phyloP scores from a whole-genome alignment of 1,140 invertebrate species.

The Euura saliciscinereae region DNA sequence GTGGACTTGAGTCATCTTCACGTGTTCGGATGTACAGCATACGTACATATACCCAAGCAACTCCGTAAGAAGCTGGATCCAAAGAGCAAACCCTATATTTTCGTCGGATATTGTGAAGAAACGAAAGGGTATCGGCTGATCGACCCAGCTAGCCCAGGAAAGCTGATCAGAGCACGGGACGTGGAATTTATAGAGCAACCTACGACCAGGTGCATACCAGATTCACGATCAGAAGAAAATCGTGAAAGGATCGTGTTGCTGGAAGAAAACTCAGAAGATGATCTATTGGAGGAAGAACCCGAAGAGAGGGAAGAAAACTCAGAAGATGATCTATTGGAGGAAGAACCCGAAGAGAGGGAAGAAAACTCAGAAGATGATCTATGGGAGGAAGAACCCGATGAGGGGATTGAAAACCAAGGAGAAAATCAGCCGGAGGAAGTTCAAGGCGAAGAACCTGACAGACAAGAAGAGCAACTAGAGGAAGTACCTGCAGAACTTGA shows the following conservation, averaged over 20 bases:
- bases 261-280: too few species aligned
- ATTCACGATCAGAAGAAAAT: too few species aligned
- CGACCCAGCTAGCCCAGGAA: neutral
- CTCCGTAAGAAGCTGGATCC: conserved; percentile 19
- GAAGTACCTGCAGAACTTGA: too few species aligned
- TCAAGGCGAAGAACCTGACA: neutral
- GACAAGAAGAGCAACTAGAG: too few species aligned
- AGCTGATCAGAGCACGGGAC: too few species aligned
- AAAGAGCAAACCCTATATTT: conserved; percentile 15
- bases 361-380: too few species aligned
- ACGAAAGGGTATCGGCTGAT: conserved; percentile 13
- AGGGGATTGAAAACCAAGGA: neutral
- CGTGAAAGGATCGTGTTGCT: too few species aligned
- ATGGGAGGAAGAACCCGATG: neutral
- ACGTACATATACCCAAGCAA: conserved; percentile 25
- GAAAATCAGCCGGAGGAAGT: neutral
- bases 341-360: too few species aligned
- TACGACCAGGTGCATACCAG: too few species aligned
- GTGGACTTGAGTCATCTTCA: conserved; percentile 28
- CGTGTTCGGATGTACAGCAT: conserved; percentile 40
- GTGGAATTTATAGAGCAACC: neutral
- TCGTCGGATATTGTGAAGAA: conserved; percentile 21
- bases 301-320: too few species aligned
- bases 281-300: too few species aligned
- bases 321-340: too few species aligned